phyloP scores from a whole-genome alignment of 2,797 vertebrate genomes.

The Eulemur mongoz region DNA sequence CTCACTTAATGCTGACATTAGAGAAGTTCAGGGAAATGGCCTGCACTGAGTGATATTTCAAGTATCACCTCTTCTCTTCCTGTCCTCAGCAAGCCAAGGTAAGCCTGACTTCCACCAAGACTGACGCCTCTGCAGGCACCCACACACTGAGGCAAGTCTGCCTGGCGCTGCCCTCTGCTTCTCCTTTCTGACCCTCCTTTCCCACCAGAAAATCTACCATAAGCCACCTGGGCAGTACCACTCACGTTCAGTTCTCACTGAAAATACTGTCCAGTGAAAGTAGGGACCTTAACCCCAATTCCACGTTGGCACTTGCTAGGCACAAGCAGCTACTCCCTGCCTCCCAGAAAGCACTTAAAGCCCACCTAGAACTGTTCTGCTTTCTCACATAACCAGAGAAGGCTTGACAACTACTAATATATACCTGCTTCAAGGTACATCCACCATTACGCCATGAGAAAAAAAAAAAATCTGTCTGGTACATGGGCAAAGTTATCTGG shows the following conservation, averaged over 20 bases:
- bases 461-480: neutral
- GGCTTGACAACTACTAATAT: neutral
- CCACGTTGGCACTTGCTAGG: neutral
- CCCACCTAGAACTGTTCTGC: no score
- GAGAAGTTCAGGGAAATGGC: neutral
- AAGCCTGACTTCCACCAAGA: neutral
- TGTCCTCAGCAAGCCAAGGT: neutral
- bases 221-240: neutral
- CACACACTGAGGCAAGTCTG: neutral
- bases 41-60: neutral
- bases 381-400: neutral
- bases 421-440: neutral
- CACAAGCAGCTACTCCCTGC: neutral
- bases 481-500: neutral
- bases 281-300: neutral
- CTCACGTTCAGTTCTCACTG: neutral
- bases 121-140: fast-evolving
- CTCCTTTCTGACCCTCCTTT: neutral
- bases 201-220: neutral
- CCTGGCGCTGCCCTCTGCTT: neutral
- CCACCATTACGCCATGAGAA: neutral
- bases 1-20: neutral
- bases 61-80: neutral
- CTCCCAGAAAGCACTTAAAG: neutral
- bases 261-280: neutral